These are phyloP conservation scores for Brachylomia viminalis DNA, from an alignment of 2,888 invertebrate genomes.

Conservation along the genomic window DNA sequence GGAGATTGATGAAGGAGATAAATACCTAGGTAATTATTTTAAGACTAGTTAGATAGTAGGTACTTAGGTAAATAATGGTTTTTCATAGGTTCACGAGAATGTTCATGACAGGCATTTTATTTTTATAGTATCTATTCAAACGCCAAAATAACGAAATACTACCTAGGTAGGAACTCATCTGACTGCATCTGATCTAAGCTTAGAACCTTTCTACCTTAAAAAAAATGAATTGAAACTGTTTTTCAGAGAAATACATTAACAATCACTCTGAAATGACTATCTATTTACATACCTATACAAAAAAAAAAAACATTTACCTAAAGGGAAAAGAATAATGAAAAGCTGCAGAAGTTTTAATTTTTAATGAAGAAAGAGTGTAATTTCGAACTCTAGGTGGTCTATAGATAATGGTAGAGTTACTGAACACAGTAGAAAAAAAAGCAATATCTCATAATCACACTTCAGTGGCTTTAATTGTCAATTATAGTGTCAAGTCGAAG, in stretches of 20 bases:
- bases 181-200: neutral
- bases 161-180: neutral
- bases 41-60: neutral
- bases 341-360: neutral
- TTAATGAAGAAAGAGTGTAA: neutral
- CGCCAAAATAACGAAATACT: neutral
- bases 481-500: constrained; percentile 48
- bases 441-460: constrained; percentile 25
- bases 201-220: neutral
- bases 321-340: neutral
- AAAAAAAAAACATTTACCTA: neutral
- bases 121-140: neutral
- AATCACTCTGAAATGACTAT: neutral
- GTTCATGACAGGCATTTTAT: neutral
- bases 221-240: neutral
- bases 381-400: neutral
- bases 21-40: neutral
- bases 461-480: constrained; percentile 46
- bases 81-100: neutral
- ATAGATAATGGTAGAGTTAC: neutral
- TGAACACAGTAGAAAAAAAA: constrained; percentile 19
- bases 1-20: neutral
- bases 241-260: neutral
- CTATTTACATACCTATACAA: no score
- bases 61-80: neutral